These are phyloP conservation scores for Otocyon megalotis DNA, from an alignment of 2,113 vertebrate genomes.

Conservation along the genomic window DNA sequence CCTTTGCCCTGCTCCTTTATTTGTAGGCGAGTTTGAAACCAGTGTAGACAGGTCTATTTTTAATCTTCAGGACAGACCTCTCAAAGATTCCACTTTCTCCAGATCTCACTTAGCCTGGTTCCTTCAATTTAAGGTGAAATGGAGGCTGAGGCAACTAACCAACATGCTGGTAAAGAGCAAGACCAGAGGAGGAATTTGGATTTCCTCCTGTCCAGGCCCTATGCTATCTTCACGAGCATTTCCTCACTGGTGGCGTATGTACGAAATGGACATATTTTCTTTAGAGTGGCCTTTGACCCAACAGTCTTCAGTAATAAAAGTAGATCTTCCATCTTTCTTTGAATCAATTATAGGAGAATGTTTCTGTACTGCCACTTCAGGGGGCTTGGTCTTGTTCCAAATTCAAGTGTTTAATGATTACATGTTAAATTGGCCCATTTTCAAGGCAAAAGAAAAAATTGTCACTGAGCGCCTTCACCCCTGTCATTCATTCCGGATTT, in stretches of 20 bases:
- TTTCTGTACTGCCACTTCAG: conserved; percentile 17
- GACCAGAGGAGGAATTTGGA: not conserved
- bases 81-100: not conserved
- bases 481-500: conserved; percentile 35
- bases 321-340: conserved; percentile 41
- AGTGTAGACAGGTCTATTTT: not conserved
- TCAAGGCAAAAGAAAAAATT: conserved; percentile 17
- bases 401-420: conserved; percentile 49
- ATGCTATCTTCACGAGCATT: not conserved
- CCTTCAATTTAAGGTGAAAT: conserved; percentile 48
- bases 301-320: not conserved
- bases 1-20: conserved; percentile 30
- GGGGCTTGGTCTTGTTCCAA: conserved; percentile 15
- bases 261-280: conserved; percentile 21
- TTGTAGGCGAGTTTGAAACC: conserved; percentile 36
- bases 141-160: not conserved
- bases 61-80: conserved; percentile 27
- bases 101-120: conserved; percentile 5
- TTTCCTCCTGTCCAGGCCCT: not conserved
- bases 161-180: not conserved
- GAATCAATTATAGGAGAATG: not conserved
- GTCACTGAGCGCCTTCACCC: not conserved
- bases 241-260: not conserved
- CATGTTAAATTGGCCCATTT: conserved; percentile 64
- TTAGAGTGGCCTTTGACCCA: conserved; percentile 26